Percentiles rank a stretch among this genome's conserved stretches.
These are phyloP conservation scores for Diplolepis rosae DNA, from an alignment of 2,888 invertebrate genomes.

Conservation along the genomic window DNA sequence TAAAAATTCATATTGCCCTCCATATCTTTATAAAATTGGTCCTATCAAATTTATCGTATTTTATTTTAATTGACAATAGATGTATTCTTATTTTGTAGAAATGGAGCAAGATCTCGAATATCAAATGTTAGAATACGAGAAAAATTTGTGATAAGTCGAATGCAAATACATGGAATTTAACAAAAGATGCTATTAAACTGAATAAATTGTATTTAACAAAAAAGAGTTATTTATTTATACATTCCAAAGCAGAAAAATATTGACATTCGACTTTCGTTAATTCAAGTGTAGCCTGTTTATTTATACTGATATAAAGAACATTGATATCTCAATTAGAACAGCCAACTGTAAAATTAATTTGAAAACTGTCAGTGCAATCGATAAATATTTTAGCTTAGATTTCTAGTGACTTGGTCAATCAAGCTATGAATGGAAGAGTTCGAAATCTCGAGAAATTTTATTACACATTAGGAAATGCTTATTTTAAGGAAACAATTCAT, in stretches of 20 bases:
- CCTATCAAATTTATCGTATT: neutral
- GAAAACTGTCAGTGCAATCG: too few species aligned
- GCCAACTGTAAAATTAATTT: neutral
- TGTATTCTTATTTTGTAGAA: too few species aligned
- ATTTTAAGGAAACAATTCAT: neutral
- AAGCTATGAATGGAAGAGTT: too few species aligned
- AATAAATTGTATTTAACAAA: neutral
- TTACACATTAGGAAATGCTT: neutral
- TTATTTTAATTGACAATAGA: neutral
- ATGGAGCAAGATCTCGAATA: neutral
- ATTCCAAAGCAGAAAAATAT: neutral
- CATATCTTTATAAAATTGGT: too few species aligned
- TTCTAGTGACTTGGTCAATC: too few species aligned
- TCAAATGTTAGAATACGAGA: neutral
- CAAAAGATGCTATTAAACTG: conserved; percentile 6
- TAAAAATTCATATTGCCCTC: neutral
- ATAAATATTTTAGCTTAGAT: too few species aligned
- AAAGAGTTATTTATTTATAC: conserved; percentile 8
- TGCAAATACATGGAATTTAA: conserved; percentile 2
- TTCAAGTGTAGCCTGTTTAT: neutral
- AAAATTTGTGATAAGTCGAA: neutral
- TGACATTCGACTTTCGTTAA: conserved; percentile 13
- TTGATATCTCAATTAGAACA: neutral
- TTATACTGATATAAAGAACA: neutral
- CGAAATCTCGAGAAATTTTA: too few species aligned